Evolutionary conservation across 2,113 vertebrate genomes (phyloP).

Genomic region (Cephalopholis sonnerati): DNA sequence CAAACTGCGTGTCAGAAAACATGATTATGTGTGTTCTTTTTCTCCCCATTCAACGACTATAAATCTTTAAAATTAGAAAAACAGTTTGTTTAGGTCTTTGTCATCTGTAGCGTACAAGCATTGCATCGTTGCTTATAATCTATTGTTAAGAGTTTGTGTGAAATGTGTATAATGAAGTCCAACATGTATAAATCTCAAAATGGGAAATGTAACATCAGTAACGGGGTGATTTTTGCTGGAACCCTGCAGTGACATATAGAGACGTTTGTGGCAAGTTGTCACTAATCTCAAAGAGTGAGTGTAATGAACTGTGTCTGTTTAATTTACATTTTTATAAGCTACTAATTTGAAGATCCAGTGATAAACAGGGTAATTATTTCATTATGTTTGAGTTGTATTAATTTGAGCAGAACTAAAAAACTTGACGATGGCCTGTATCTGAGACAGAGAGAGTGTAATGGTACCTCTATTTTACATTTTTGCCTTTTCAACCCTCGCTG

Average conservation of each 20-base stretch:
- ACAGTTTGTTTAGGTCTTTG: slow-evolving; percentile 8
- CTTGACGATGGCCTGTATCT: slow-evolving; percentile 40
- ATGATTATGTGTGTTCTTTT: background rate
- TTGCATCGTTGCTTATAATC: slow-evolving; percentile 31
- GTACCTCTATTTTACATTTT: slow-evolving; percentile 23
- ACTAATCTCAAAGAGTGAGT: slow-evolving; percentile 34
- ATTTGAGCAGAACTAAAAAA: slow-evolving; percentile 47
- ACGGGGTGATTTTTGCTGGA: background rate
- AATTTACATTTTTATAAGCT: slow-evolving; percentile 43
- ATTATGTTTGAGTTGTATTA: slow-evolving; percentile 30
- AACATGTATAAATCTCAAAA: slow-evolving; percentile 49
- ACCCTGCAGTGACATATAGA: slow-evolving; percentile 5
- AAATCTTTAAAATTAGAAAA: slow-evolving; percentile 9
- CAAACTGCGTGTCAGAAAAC: slow-evolving; percentile 4
- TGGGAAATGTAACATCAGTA: slow-evolving; percentile 22
- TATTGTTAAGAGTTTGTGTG: slow-evolving; percentile 39
- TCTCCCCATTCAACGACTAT: background rate
- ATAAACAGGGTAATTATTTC: slow-evolving; percentile 75
- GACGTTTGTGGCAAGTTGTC: slow-evolving; percentile 37
- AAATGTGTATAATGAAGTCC: slow-evolving; percentile 38
- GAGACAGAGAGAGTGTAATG: slow-evolving; percentile 11
- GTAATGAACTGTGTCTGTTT: slow-evolving; percentile 39
- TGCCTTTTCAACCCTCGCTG: slow-evolving; percentile 53
- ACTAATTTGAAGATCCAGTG: slow-evolving; percentile 42
- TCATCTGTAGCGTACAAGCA: slow-evolving; percentile 37